Conservation (phyloP, 1,140 invertebrate species). For the Mylabris phalerata region DNA sequence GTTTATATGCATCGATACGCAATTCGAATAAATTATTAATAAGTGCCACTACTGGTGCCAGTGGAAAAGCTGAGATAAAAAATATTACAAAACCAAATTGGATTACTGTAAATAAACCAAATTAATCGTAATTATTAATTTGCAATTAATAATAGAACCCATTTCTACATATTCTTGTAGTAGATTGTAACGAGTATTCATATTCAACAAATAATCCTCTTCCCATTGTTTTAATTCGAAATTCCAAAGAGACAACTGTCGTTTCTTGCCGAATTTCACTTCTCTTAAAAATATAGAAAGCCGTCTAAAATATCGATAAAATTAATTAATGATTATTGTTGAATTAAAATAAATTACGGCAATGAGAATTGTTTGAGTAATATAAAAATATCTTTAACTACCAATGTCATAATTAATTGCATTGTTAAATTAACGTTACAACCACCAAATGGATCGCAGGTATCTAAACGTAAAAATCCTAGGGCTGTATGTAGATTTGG, state of each 20-base stretch:
- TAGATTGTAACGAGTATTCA: slow-evolving; percentile 18
- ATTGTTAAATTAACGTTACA: slow-evolving; percentile 14
- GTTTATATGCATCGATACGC: slow-evolving; percentile 69
- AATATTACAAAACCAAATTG: slow-evolving; percentile 82
- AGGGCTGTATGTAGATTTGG: background rate
- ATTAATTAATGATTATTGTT: background rate
- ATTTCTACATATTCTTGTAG: slow-evolving; percentile 30
- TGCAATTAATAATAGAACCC: slow-evolving; percentile 16
- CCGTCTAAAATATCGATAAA: no score
- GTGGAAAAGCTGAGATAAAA: slow-evolving; percentile 75
- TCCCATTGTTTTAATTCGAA: slow-evolving; percentile 24
- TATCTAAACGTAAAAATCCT: slow-evolving; percentile 2
- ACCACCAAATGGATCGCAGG: slow-evolving; percentile 17
- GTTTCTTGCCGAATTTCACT: no score
- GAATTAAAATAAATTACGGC: background rate
- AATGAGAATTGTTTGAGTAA: slow-evolving; percentile 6
- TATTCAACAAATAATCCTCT: slow-evolving; percentile 26
- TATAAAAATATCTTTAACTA: slow-evolving; percentile 16
- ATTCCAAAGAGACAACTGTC: no score
- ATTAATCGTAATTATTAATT: background rate
- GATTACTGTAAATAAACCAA: slow-evolving; percentile 50
- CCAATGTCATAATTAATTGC: slow-evolving; percentile 24
- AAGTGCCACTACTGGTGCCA: slow-evolving; percentile 71
- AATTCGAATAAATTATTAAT: slow-evolving; percentile 78
- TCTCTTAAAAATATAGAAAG: no score